These are phyloP conservation scores for Miichthys miiuy DNA, from an alignment of 2,797 vertebrate genomes.

Conservation along the genomic window DNA sequence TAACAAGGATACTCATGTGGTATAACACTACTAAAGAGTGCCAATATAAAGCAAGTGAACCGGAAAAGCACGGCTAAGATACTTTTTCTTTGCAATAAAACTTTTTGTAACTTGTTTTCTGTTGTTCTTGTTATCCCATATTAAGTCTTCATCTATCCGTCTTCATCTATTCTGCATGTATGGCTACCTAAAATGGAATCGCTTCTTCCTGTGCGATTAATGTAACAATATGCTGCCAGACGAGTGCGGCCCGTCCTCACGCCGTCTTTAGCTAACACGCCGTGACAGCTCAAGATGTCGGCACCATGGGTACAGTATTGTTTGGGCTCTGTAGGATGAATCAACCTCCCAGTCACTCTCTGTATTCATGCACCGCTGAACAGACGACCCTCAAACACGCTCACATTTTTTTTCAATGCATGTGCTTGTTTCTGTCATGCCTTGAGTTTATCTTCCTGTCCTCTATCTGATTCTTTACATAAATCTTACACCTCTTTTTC, in stretches of 20 bases:
- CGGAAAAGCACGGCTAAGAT: background rate
- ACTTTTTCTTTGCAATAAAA: background rate
- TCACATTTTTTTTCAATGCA: slow-evolving; percentile 7
- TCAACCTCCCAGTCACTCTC: slow-evolving; percentile 52
- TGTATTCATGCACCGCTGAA: slow-evolving; percentile 62
- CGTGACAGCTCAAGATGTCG: slow-evolving; percentile 80
- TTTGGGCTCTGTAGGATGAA: slow-evolving; percentile 59
- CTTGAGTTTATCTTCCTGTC: background rate
- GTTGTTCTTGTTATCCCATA: background rate
- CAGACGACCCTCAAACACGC: slow-evolving; percentile 44
- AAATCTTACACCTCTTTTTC: background rate
- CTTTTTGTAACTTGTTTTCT: slow-evolving; percentile 9
- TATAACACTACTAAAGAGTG: too few relatives aligned
- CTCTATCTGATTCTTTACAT: background rate
- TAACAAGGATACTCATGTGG: background rate
- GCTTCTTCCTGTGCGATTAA: slow-evolving; percentile 24
- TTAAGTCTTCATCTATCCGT: background rate
- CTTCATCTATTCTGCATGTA: slow-evolving; percentile 7
- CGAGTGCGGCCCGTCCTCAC: slow-evolving; percentile 46
- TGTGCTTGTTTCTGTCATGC: background rate
- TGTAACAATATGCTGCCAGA: slow-evolving; percentile 58
- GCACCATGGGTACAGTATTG: slow-evolving; percentile 70
- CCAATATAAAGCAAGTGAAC: background rate
- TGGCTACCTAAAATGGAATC: slow-evolving; percentile 12
- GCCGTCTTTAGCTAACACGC: slow-evolving; percentile 74